A percentile compares a stretch with the other conserved stretches of the same genome.
Conservation (phyloP, 1,140 invertebrate genomes). For the Ostrea denselamellosa region DNA sequence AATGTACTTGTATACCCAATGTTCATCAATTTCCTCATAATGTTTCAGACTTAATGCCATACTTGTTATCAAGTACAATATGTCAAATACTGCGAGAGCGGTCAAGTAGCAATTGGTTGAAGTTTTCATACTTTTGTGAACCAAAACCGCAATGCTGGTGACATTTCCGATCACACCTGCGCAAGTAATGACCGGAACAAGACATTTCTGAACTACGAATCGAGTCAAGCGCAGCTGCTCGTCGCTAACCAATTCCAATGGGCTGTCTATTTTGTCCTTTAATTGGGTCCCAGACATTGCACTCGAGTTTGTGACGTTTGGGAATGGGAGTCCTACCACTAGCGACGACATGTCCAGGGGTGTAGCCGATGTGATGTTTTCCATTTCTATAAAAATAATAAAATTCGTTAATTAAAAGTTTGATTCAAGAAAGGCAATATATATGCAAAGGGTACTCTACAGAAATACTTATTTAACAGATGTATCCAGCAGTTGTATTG, state of each 20-base stretch:
- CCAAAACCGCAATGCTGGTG: slow-evolving; percentile 82
- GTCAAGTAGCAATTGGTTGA: slow-evolving; percentile 88
- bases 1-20: slow-evolving; percentile 59
- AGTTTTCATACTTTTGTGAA: slow-evolving; percentile 85
- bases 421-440: too few relatives aligned
- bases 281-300: background rate
- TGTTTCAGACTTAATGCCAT: slow-evolving; percentile 86
- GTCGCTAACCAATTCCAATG: background rate
- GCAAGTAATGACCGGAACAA: slow-evolving; percentile 66
- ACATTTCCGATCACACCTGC: slow-evolving; percentile 70
- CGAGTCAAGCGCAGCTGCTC: slow-evolving; percentile 42
- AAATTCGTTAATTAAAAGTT: background rate
- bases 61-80: slow-evolving; percentile 85
- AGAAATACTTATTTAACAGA: background rate
- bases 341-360: background rate
- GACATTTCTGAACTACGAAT: slow-evolving; percentile 60
- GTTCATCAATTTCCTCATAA: slow-evolving; percentile 82
- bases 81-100: slow-evolving; percentile 86
- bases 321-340: background rate
- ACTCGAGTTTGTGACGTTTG: background rate
- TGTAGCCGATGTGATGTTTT: background rate
- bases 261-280: background rate
- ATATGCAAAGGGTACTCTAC: too few relatives aligned
- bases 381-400: background rate
- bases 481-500: background rate